Evolutionary conservation across 2,113 vertebrate species (phyloP).

Genomic region (Andinoacara biseriatus): DNA sequence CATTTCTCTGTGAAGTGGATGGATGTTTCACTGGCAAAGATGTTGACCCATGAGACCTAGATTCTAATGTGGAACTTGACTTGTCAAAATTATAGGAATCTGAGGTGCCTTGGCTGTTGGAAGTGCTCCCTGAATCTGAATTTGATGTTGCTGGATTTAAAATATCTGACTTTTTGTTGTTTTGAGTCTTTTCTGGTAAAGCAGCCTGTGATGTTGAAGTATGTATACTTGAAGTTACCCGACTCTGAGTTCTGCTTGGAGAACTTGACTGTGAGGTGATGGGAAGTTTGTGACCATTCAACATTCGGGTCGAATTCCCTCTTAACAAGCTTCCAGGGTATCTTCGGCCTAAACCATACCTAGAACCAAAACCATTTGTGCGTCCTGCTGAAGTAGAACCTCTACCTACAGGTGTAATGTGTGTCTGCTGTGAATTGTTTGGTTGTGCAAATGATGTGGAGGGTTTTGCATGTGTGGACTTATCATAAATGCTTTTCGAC

Average conservation of each 20-base stretch:
- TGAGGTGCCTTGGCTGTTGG: constrained; percentile 17
- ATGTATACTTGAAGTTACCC: constrained; percentile 33
- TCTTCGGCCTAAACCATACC: constrained; percentile 65
- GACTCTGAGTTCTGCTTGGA: constrained; percentile 50
- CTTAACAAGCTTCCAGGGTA: constrained; percentile 57
- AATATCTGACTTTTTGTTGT: neutral
- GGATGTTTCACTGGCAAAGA: neutral
- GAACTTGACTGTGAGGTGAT: constrained; percentile 66
- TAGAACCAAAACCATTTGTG: constrained; percentile 42
- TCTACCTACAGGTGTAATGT: constrained; percentile 25
- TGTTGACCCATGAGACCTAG: constrained; percentile 33
- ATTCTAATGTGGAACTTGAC: constrained; percentile 23
- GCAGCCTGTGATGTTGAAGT: constrained; percentile 48
- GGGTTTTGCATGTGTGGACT: constrained; percentile 50
- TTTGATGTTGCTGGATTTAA: constrained; percentile 29
- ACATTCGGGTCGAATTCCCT: constrained; percentile 66
- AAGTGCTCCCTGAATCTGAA: constrained; percentile 11
- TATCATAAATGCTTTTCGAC: constrained; percentile 52
- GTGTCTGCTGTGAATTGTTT: constrained; percentile 43
- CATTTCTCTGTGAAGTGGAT: constrained; percentile 26
- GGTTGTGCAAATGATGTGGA: constrained; percentile 52
- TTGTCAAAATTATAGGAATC: constrained; percentile 32
- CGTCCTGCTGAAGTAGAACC: constrained; percentile 50
- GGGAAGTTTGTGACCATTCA: constrained; percentile 68
- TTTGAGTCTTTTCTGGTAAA: constrained; percentile 45